Evolutionary conservation across 2,113 vertebrate genomes (phyloP), one percentile per base, ranked within the genome.

Genomic region (Arothron firmamentum): DNA sequence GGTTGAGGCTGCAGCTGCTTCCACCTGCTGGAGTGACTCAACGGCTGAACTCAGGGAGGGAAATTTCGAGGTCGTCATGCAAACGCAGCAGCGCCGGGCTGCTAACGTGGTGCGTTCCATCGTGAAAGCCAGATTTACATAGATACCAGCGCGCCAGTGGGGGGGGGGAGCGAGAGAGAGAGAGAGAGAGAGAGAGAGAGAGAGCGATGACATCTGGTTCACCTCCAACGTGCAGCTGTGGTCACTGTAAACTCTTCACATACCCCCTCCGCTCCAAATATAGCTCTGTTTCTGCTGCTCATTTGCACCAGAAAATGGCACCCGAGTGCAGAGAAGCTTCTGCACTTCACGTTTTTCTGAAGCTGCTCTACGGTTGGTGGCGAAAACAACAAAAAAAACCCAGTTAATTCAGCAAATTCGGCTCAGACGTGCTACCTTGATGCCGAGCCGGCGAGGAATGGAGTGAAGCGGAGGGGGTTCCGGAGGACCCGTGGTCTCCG

Each of bases 361-460:
- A n/a, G n/a, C 21, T 23, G 25, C 25, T 28, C 25, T 4, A 5
- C 25, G 4, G 25, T 3, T 5, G 25, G 25, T 28, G 25, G 25
- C 10, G 34, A 12, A 38, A 12, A 3, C 11, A 38, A 38, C 34
- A n/a, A n/a, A n/a, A n/a, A 3, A 28, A 28, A 28, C 28, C 28
- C 6, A 10, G 34, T 38, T 1, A 9, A 38, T 12, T 38, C 34
- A 38, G 10, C 2, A 12, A 38, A 11, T 38, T 2, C 8, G 11
- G 9, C 34, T 12, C 34, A 38, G 34, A 12, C 34, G 11, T 12
- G 23, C 56, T 84, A 91, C 90, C 88, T 83, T 81, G 85, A 52
- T 82, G 88, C 34, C 64, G 88, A 21, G 78, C 79, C 0, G 90
- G 91, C 0, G 90, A 92, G 47, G 91, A 89, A 66, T 87, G 85